Evolutionary conservation across 2,888 invertebrate genomes (phyloP), one percentile per base, ranked within the genome.

Genomic region (Sisyra terminalis): DNA sequence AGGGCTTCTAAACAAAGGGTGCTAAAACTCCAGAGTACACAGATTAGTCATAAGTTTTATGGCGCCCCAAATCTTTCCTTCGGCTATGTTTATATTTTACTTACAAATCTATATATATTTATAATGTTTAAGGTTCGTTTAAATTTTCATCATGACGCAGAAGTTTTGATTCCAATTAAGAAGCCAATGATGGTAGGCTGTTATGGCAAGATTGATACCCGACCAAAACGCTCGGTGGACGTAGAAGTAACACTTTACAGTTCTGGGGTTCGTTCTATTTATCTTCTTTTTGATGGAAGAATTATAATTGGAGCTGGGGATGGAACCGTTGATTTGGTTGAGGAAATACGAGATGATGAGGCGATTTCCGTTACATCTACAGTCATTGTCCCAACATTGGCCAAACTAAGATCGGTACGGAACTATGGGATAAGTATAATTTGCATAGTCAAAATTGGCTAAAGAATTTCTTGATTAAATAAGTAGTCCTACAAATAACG

Each of bases 221-320:
- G 73, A 16, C 11, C 15, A n/a, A 30, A 29, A 30, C 30, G 37
- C 10, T 30, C 29, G 9, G 29, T 14, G 8, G 34, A 43, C n/a
- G 8, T 52, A 6, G 53, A 34, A 34, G 38, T 38, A 3, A 18
- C 16, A 6, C 30, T 24, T 11, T 43, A 43, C 15, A 30, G 38
- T 18, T 30, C 59, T 65, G 80, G 81, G 14, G 74, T 86, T 1
- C 73, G 78, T 43, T 69, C 75, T 1, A 65, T 84, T 10, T 54
- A 75, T 13, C 65, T 80, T 42, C 58, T 82, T 53, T 65, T 65
- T 0, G 67, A 70, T 40, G 74, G 73, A 0, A 68, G 70, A 46
- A 52, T 86, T 15, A 60, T 90, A 2, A 74, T 92, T 45, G 93
- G 92, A 1, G 76, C 82, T 3, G 93, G 93, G 0, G 81, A 88